Percentiles rank a stretch among this genome's conserved stretches.
phyloP scores from a whole-genome alignment of 2,888 invertebrate genomes.

The Portevinia maculata region DNA sequence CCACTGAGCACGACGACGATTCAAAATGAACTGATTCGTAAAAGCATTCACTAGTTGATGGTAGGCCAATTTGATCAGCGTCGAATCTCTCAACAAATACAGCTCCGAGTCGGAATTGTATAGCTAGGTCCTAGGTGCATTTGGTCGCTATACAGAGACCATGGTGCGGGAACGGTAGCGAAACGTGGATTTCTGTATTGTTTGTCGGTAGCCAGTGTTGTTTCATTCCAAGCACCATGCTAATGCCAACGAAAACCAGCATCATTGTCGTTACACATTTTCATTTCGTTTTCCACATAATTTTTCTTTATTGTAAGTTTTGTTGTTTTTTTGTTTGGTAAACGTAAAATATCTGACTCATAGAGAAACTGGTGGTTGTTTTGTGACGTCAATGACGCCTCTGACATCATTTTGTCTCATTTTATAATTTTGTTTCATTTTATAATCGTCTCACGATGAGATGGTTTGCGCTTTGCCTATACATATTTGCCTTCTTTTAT shows the following conservation, averaged over 20 bases:
- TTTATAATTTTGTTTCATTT: slow-evolving; percentile 42
- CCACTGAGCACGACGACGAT: slow-evolving; percentile 62
- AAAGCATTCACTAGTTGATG: slow-evolving; percentile 61
- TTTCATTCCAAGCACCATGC: slow-evolving; percentile 37
- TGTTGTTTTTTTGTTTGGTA: neutral
- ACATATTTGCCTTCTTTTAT: slow-evolving; percentile 27
- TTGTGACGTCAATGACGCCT: slow-evolving; percentile 48
- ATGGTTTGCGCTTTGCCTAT: neutral
- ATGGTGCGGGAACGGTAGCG: neutral
- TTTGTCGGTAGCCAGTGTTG: slow-evolving; percentile 35
- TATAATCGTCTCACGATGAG: slow-evolving; percentile 15
- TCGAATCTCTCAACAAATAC: slow-evolving; percentile 34
- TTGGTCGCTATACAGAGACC: neutral
- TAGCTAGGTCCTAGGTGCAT: no score
- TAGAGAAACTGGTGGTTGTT: slow-evolving; percentile 32
- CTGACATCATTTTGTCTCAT: slow-evolving; percentile 43
- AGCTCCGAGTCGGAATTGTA: neutral
- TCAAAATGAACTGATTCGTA: slow-evolving; percentile 68
- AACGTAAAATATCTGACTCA: slow-evolving; percentile 48
- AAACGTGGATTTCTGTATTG: slow-evolving; percentile 46
- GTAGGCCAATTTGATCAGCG: slow-evolving; percentile 33
- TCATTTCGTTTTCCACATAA: neutral
- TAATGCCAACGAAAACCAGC: neutral
- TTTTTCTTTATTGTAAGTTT: neutral
- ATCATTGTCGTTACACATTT: slow-evolving; percentile 16